Conservation (phyloP, 35 echinoderm and acorn worm species). For the Apostichopus californicus region DNA sequence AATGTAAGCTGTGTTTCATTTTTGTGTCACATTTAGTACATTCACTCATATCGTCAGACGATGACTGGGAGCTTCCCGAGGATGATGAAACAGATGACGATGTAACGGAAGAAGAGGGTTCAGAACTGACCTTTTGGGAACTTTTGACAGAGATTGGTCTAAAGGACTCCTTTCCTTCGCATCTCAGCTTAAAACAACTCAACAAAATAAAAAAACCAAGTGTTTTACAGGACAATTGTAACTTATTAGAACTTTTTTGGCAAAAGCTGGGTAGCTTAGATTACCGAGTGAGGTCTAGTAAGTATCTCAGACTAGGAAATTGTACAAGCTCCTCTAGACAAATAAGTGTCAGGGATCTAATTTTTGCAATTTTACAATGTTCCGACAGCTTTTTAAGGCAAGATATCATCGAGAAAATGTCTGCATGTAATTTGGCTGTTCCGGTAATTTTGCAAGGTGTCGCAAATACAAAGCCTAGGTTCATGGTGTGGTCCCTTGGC, state of each 20-base stretch:
- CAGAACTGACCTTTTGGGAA: neutral
- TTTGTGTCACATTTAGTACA: too few species aligned
- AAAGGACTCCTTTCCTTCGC: neutral
- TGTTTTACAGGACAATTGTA: neutral
- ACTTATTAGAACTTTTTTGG: neutral
- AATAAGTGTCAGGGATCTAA: neutral
- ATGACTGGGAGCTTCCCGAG: neutral
- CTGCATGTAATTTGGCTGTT: neutral
- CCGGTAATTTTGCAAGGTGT: too few species aligned
- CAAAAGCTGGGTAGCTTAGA: neutral
- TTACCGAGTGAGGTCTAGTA: neutral
- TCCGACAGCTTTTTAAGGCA: constrained; percentile 9
- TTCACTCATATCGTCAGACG: neutral
- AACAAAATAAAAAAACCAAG: neutral
- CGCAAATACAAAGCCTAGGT: too few species aligned
- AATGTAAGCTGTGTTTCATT: too few species aligned
- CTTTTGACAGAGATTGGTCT: neutral
- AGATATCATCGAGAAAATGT: constrained; percentile 49
- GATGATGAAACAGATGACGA: neutral
- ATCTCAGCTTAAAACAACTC: neutral
- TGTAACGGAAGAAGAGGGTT: too few species aligned
- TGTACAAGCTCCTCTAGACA: neutral
- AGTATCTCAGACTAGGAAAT: neutral
- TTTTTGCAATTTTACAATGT: constrained; percentile 9
- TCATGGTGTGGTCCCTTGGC: too few species aligned